Base-by-base conservation (phyloP, 2,888 invertebrate species). In the Timandra comae region DNA sequence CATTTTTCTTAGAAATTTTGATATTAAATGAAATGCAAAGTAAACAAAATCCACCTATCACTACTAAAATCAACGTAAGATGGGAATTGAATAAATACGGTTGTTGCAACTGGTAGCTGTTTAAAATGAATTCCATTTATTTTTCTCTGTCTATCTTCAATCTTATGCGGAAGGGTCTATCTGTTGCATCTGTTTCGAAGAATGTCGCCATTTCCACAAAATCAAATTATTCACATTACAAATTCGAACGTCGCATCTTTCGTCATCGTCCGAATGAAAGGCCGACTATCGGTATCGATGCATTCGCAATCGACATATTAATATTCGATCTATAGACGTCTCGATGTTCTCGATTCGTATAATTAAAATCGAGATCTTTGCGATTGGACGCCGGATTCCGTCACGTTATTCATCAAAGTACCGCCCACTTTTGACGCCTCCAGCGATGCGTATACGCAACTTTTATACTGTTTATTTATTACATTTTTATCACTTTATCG, bases 381-480 rank as follows among this genome's bases (percentile, higher is more conserved):
- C 67, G 80, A 81, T 81, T 80, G 80, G 77, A 61, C 58, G 70
- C 59, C 68, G 75, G 77, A 79, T 79, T 76, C 78, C 79, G 77
- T 80, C 79, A 80, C 80, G 80, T 79, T 73, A 70, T 71, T 71
- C 75, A 77, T 80, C 79, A 73, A 68, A 65, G 75, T 64, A 57
- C 75, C 82, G 80, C 82, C 82, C 72, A 75, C 80, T 81, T 81
- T 81, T 78, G 76, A 81, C 82, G 82, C 82, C 82, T 80, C 72
- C 76, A 78, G 81, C 79, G 63, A 52, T 76, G 78, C 78, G 76
- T 70, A 65, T 73, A 78, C 79, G 81, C 78, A 78, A 49, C 52
- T 49, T 47, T 52, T 46, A 49, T 40, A 52, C 64, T 73, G 73
- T 73, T 73, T 75, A 75, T 75, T 73, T 74, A 71, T 37, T 52